Evolutionary conservation across 2,113 vertebrate species (phyloP).

Genomic region (Etia nguti): DNA sequence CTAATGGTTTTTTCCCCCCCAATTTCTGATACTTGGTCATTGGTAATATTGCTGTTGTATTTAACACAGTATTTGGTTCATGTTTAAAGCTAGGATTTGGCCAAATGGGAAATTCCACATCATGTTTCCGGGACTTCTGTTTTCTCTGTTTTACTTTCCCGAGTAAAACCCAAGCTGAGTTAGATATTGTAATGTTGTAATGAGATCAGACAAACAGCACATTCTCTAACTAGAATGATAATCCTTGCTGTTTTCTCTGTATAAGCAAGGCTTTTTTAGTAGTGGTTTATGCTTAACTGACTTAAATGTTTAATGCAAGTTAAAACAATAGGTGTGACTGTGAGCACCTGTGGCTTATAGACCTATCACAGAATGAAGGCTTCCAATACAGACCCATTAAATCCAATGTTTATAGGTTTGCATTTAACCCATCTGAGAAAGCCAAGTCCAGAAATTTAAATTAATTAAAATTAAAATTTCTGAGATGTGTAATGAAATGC

Average conservation of each 20-base stretch:
- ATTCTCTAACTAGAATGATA: not conserved
- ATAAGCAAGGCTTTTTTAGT: not conserved
- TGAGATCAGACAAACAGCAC: not conserved
- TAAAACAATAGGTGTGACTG: not conserved
- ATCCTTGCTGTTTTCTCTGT: not conserved
- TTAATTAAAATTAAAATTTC: not conserved
- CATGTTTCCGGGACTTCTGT: not conserved
- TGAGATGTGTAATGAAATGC: not conserved
- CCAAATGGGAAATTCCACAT: not conserved
- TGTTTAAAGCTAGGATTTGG: not conserved
- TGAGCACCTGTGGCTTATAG: not conserved
- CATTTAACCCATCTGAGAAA: not conserved
- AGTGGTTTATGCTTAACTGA: not conserved
- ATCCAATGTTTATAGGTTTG: not conserved
- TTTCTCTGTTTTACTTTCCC: not conserved
- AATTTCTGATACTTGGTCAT: not conserved
- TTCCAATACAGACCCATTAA: not conserved
- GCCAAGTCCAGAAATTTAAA: not conserved
- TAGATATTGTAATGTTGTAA: not conserved
- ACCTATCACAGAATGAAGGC: not conserved
- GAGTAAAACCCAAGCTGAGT: not conserved
- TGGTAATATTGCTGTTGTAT: not conserved
- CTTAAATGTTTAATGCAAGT: not conserved
- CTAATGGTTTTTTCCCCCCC: rapidly evolving
- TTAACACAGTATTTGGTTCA: not conserved